phyloP scores from a whole-genome alignment of 2,888 invertebrate genomes.

The Chrysina gloriosa region DNA sequence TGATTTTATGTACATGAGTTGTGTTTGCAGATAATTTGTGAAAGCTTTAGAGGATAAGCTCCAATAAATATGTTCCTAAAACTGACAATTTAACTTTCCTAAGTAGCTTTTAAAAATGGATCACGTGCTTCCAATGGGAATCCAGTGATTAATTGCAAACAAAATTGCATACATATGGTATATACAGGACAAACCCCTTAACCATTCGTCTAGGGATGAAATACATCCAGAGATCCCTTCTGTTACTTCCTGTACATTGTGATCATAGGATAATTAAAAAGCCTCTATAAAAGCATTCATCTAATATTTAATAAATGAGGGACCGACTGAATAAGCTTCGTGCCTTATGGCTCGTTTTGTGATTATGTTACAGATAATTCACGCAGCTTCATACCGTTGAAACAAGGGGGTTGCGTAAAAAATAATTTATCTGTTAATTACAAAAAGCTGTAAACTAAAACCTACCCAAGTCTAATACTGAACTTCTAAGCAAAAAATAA shows the following conservation, averaged over 20 bases:
- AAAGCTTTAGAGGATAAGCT: not conserved
- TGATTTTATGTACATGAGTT: too few relatives aligned
- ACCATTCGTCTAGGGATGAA: conserved; percentile 32
- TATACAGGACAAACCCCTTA: conserved; percentile 11
- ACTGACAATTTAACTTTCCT: conserved; percentile 4
- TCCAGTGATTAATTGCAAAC: conserved; percentile 39
- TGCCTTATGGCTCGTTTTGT: conserved; percentile 28
- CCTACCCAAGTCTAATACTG: not conserved
- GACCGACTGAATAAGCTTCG: conserved; percentile 43
- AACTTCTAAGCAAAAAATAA: conserved; percentile 13
- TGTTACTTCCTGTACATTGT: conserved; percentile 42
- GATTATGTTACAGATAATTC: conserved; percentile 38
- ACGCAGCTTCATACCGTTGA: conserved; percentile 12
- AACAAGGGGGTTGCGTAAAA: conserved; percentile 4
- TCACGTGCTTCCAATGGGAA: not conserved
- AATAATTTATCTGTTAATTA: conserved; percentile 29
- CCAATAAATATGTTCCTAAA: not conserved
- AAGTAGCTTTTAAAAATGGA: not conserved
- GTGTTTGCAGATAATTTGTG: too few relatives aligned
- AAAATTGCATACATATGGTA: conserved; percentile 37
- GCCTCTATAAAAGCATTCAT: conserved; percentile 55
- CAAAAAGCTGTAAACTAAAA: not conserved
- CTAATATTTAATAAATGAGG: conserved; percentile 57
- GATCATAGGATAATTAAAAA: conserved; percentile 55
- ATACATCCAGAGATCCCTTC: conserved; percentile 43